Evolutionary conservation across 2,113 vertebrate species (phyloP).

Genomic region (Chionomys nivalis): DNA sequence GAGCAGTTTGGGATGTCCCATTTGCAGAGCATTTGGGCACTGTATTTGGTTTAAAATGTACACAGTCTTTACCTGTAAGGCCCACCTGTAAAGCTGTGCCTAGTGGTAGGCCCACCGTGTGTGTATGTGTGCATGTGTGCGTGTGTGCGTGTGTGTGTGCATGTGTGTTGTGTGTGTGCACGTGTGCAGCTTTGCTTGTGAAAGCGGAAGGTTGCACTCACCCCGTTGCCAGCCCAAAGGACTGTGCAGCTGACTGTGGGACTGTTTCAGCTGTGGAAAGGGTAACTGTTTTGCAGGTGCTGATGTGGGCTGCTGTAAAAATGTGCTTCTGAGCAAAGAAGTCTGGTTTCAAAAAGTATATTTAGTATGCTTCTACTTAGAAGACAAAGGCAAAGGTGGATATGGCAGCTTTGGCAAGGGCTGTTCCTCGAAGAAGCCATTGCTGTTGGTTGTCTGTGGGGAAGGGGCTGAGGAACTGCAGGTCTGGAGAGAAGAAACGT

Average conservation of each 20-base stretch:
- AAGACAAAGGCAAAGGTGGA: background rate
- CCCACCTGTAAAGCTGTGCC: background rate
- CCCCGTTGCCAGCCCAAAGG: background rate
- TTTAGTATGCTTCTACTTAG: background rate
- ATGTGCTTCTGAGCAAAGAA: constrained; percentile 4
- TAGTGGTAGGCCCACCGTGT: background rate
- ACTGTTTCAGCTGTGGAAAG: background rate
- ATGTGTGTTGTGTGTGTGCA: no score
- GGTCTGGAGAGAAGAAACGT: background rate
- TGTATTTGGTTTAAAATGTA: background rate
- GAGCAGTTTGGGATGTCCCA: background rate
- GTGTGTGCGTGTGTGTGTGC: no score
- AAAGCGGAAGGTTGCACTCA: background rate
- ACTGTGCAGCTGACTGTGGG: background rate
- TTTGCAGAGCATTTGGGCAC: background rate
- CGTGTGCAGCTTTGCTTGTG: background rate
- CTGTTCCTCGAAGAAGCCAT: background rate
- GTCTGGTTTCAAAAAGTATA: background rate
- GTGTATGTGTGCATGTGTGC: background rate
- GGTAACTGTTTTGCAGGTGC: background rate
- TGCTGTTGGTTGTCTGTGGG: background rate
- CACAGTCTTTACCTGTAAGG: background rate
- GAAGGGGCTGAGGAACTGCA: background rate
- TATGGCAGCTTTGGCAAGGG: background rate
- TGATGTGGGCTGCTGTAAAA: constrained; percentile 34